phyloP scores from a whole-genome alignment of 2,797 vertebrate genomes.

The Emys orbicularis region DNA sequence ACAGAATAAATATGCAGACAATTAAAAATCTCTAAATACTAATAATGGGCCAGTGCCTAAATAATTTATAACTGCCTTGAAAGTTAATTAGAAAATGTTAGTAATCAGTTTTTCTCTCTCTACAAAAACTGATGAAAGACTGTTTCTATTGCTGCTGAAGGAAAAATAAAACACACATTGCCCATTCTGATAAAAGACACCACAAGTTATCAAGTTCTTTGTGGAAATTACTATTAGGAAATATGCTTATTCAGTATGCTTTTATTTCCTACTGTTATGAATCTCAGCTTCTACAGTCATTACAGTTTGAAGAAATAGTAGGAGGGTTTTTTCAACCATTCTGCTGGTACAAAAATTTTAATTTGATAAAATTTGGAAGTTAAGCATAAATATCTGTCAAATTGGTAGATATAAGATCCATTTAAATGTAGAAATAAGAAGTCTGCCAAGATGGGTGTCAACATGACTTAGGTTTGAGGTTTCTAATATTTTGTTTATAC shows the following conservation, averaged over 20 bases:
- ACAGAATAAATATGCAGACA: slow-evolving; percentile 16
- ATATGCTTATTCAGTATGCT: slow-evolving; percentile 4
- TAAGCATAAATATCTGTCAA: neutral
- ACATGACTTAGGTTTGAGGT: neutral
- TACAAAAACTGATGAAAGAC: slow-evolving; percentile 14
- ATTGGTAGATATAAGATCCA: neutral
- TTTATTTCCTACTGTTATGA: neutral
- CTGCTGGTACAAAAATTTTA: neutral
- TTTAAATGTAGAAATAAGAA: neutral
- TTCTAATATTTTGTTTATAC: neutral
- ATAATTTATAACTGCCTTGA: slow-evolving; percentile 28
- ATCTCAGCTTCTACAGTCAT: neutral
- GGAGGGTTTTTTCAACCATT: neutral
- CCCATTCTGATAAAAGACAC: too few relatives aligned
- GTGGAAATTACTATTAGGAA: neutral
- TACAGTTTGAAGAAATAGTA: neutral
- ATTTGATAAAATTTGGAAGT: neutral
- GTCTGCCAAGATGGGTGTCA: neutral
- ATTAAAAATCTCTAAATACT: slow-evolving; percentile 43
- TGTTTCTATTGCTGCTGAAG: neutral
- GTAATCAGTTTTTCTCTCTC: neutral
- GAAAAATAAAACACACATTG: neutral
- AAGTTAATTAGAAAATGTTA: slow-evolving; percentile 36
- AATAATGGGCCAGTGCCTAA: slow-evolving; percentile 28
- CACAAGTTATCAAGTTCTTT: neutral